Percentiles rank a stretch among this genome's conserved stretches.
phyloP scores from a whole-genome alignment of 2,113 vertebrate species.

The Chaetorhynchus papuensis region DNA sequence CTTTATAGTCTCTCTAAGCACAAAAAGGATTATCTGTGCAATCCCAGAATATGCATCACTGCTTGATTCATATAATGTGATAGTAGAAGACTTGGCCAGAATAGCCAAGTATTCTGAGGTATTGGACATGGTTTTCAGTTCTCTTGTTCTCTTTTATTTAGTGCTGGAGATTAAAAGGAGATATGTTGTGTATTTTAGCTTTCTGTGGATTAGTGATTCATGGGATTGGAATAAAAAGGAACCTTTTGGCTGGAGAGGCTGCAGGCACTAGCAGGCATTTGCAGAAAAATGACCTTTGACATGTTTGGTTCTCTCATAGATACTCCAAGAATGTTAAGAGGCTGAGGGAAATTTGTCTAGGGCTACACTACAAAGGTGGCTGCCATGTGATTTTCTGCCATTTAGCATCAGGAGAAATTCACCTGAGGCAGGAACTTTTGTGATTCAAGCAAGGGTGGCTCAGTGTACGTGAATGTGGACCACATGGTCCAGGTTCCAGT shows the following conservation, averaged over 20 bases:
- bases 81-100: constrained; percentile 72
- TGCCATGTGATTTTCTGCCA: neutral
- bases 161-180: neutral
- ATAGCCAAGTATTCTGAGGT: constrained; percentile 70
- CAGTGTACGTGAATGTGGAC: neutral
- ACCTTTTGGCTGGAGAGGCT: neutral
- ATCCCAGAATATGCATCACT: constrained; percentile 75
- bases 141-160: neutral
- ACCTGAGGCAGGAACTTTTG: fast-evolving
- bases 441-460: neutral
- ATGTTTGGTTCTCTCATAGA: neutral
- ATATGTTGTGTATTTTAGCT: neutral
- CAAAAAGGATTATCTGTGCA: constrained; percentile 76
- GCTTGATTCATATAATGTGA: constrained; percentile 83
- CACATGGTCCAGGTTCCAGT: neutral
- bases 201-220: neutral
- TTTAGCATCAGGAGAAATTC: neutral
- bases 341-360: neutral
- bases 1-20: constrained; percentile 57
- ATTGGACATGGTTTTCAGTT: neutral
- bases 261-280: neutral
- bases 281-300: neutral
- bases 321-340: neutral
- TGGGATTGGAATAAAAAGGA: neutral
- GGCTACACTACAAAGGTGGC: neutral